A percentile compares a stretch with the other conserved stretches of the same genome.
These are phyloP conservation scores for Apus apus DNA, from an alignment of 2,113 vertebrate species.

Conservation along the genomic window DNA sequence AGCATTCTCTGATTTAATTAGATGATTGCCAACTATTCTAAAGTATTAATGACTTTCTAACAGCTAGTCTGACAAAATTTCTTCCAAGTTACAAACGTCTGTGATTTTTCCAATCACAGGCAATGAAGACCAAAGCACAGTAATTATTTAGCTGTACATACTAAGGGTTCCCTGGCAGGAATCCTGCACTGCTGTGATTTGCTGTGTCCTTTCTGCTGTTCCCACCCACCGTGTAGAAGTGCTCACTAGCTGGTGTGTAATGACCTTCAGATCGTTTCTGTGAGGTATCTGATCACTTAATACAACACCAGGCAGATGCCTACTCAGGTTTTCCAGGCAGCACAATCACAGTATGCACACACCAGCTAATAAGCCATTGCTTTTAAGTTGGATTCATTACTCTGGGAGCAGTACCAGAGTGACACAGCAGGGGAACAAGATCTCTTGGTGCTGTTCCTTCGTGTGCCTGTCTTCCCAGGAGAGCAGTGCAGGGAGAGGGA, in stretches of 20 bases:
- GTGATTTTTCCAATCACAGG: background rate
- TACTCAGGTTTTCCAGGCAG: background rate
- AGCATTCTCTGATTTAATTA: background rate
- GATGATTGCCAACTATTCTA: background rate
- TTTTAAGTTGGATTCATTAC: background rate
- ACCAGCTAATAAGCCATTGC: background rate
- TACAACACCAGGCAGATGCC: background rate
- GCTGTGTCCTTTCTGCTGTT: background rate
- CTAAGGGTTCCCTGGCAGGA: background rate
- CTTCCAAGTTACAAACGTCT: background rate
- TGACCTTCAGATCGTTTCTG: background rate
- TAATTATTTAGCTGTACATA: background rate
- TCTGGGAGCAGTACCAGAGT: background rate
- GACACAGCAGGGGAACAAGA: background rate
- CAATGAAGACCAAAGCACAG: background rate
- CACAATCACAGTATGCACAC: rapidly evolving
- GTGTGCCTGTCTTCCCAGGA: background rate
- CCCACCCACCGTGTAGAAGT: background rate
- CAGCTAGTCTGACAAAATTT: background rate
- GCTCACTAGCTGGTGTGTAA: background rate
- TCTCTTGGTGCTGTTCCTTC: background rate
- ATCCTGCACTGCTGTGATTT: background rate
- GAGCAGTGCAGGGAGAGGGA: background rate
- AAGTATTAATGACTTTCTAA: background rate
- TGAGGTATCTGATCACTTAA: background rate